Conservation (phyloP, 1,140 invertebrate genomes). For the Drosophila novamexicana region DNA sequence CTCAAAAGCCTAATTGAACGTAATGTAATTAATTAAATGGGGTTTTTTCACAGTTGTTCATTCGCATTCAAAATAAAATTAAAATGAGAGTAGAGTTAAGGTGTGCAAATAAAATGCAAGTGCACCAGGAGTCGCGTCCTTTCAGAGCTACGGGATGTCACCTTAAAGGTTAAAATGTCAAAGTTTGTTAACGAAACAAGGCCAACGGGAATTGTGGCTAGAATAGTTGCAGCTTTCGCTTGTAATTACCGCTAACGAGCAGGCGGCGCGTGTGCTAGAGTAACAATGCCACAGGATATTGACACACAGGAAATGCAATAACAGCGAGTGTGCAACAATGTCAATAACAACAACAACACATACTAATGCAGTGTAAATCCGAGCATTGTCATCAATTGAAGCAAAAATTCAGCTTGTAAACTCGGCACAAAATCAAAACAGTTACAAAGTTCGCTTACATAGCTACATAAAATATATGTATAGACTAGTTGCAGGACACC, state of each 20-base stretch:
- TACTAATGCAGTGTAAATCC: slow-evolving; percentile 33
- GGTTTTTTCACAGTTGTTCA: too few species aligned
- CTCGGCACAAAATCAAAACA: slow-evolving; percentile 61
- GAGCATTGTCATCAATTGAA: slow-evolving; percentile 39
- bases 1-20: too few species aligned
- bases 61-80: neutral
- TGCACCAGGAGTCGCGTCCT: too few species aligned
- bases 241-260: slow-evolving; percentile 57
- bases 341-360: slow-evolving; percentile 9
- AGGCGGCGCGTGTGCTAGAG: slow-evolving; percentile 29
- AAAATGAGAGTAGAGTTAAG: neutral
- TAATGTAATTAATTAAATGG: too few species aligned
- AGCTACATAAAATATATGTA: slow-evolving; percentile 10
- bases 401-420: slow-evolving; percentile 65
- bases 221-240: slow-evolving; percentile 16
- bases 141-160: neutral
- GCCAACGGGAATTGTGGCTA: slow-evolving; percentile 14
- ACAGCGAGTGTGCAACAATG: slow-evolving; percentile 3
- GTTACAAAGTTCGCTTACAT: slow-evolving; percentile 42
- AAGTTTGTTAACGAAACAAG: slow-evolving; percentile 28
- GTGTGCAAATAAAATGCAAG: neutral
- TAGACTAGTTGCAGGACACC: neutral
- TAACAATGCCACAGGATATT: slow-evolving; percentile 63
- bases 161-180: slow-evolving; percentile 48
- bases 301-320: slow-evolving; percentile 23